Evolutionary conservation across 2,888 invertebrate species (phyloP).

Genomic region (Eristalinus aeneus): DNA sequence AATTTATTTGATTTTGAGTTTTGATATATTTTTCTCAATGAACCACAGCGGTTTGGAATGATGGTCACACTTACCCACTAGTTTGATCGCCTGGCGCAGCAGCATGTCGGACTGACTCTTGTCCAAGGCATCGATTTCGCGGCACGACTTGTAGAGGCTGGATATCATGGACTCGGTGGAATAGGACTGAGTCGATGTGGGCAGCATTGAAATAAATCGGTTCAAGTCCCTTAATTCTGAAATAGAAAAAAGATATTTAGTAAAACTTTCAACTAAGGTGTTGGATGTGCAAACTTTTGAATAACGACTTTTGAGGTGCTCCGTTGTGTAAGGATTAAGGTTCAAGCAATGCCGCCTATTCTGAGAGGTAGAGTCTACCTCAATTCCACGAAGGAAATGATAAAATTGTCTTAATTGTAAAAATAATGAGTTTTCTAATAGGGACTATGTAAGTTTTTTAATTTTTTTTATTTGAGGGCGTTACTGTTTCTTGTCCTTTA

Average conservation of each 20-base stretch:
- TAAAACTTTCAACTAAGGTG: neutral
- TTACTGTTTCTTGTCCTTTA: too few species aligned
- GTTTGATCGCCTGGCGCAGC: slow-evolving; percentile 77
- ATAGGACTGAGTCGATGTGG: slow-evolving; percentile 75
- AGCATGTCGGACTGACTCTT: slow-evolving; percentile 78
- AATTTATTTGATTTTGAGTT: neutral
- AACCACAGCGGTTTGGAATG: neutral
- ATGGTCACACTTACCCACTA: slow-evolving; percentile 76
- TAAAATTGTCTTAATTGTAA: too few species aligned
- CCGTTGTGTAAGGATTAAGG: too few species aligned
- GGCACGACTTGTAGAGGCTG: slow-evolving; percentile 78
- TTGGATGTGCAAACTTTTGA: too few species aligned
- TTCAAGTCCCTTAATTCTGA: slow-evolving; percentile 78
- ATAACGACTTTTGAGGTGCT: too few species aligned
- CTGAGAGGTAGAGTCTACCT: too few species aligned
- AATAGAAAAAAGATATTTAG: neutral
- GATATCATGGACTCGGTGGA: slow-evolving; percentile 79
- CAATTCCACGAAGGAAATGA: too few species aligned
- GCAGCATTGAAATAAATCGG: slow-evolving; percentile 79
- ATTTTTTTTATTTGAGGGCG: too few species aligned
- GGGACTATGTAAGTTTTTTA: too few species aligned
- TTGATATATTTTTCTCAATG: neutral
- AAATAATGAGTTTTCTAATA: too few species aligned
- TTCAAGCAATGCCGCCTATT: too few species aligned
- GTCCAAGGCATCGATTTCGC: slow-evolving; percentile 78